Conservation (phyloP, 2,113 vertebrate genomes). For the Cryptotis parvus region DNA sequence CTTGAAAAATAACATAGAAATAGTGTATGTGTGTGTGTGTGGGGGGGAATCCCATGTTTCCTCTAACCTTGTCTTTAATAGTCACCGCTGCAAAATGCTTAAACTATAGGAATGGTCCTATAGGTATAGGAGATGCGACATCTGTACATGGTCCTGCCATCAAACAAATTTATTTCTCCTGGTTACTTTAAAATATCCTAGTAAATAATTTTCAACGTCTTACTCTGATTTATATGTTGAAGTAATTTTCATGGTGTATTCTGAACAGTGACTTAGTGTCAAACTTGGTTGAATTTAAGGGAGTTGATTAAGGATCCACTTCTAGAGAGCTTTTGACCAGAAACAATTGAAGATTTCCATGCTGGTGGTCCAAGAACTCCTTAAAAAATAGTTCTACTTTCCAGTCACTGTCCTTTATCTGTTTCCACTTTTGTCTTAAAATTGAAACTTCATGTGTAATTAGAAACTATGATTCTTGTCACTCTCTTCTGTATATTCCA, state of each 20-base stretch:
- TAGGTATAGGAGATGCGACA: background rate
- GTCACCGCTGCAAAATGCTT: background rate
- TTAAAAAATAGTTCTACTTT: slow-evolving; percentile 23
- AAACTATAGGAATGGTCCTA: background rate
- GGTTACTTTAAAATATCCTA: background rate
- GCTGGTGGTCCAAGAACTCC: background rate
- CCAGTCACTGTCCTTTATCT: background rate
- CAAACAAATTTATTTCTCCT: background rate
- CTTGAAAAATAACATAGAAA: slow-evolving; percentile 15
- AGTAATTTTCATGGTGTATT: background rate
- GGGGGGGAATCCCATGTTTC: background rate
- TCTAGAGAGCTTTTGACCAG: background rate
- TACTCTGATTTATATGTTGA: background rate
- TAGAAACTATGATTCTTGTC: background rate
- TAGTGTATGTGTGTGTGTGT: too few relatives aligned
- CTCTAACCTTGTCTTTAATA: background rate
- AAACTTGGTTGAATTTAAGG: background rate
- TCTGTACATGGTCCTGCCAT: background rate
- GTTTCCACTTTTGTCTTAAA: background rate
- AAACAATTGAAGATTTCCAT: background rate
- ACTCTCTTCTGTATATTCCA: background rate
- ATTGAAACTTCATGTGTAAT: background rate
- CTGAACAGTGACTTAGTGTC: background rate
- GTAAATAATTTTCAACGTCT: background rate
- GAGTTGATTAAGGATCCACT: background rate